phyloP scores from a whole-genome alignment of 2,113 vertebrate genomes.

The Struthidea cinerea region DNA sequence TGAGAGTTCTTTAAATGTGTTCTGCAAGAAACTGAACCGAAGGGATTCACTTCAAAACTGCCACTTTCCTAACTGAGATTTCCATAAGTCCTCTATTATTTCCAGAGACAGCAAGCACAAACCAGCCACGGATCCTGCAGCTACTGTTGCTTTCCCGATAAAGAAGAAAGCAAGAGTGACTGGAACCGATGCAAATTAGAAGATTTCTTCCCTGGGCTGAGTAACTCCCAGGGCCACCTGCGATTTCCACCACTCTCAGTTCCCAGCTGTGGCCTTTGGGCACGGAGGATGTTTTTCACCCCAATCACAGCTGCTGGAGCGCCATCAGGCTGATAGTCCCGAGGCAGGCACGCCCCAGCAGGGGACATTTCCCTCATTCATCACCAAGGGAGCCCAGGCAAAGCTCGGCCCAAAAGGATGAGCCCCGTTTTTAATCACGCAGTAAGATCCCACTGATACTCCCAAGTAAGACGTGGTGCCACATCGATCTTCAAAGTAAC shows the following conservation, averaged over 20 bases:
- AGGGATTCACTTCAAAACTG: neutral
- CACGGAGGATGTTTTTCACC: neutral
- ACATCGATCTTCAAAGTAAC: neutral
- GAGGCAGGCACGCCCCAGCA: neutral
- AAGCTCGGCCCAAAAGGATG: neutral
- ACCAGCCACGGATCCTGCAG: neutral
- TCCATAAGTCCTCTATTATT: neutral
- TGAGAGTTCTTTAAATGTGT: neutral
- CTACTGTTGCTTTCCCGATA: neutral
- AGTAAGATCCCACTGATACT: rapidly evolving
- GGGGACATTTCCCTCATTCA: neutral
- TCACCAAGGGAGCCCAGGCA: neutral
- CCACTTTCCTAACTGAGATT: neutral
- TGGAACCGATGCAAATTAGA: neutral
- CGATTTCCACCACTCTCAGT: rapidly evolving
- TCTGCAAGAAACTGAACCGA: neutral
- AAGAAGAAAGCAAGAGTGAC: neutral
- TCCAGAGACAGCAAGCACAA: neutral
- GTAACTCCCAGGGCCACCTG: neutral
- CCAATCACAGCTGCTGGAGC: neutral
- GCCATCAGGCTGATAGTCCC: neutral
- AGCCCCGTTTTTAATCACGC: neutral
- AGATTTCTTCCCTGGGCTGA: neutral
- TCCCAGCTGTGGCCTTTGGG: neutral
- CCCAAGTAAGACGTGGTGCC: rapidly evolving